Percentiles rank a stretch among this genome's conserved stretches.
Conservation (phyloP, 2,888 invertebrate species). For the Erebia palarica region DNA sequence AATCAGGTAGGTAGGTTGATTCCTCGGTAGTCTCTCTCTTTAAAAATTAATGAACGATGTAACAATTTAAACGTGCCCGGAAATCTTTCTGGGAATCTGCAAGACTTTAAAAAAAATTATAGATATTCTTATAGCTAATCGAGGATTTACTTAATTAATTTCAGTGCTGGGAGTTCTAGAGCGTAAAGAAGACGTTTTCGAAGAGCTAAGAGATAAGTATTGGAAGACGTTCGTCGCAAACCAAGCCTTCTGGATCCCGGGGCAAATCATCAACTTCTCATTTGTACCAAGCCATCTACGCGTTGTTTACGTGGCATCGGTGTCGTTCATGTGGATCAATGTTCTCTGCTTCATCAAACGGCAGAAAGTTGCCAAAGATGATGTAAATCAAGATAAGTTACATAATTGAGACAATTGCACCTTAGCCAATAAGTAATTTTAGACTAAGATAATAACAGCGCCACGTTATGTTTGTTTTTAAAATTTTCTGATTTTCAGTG, state of each 20-base stretch:
- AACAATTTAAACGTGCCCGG: no score
- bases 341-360: slow-evolving; percentile 92
- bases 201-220: slow-evolving; percentile 88
- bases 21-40: no score
- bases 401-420: neutral
- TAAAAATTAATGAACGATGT: no score
- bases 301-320: slow-evolving; percentile 89
- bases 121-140: no score
- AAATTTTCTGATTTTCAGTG: no score
- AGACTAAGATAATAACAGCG: neutral
- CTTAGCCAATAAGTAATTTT: neutral
- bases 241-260: slow-evolving; percentile 92
- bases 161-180: slow-evolving; percentile 86
- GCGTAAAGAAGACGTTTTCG: slow-evolving; percentile 85
- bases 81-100: no score
- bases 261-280: slow-evolving; percentile 89
- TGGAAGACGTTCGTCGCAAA: slow-evolving; percentile 87
- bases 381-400: slow-evolving; percentile 12
- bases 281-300: slow-evolving; percentile 87
- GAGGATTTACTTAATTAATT: slow-evolving; percentile 18
- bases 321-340: slow-evolving; percentile 92
- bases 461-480: no score
- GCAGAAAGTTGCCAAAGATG: slow-evolving; percentile 56
- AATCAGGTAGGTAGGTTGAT: no score
- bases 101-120: no score